Conservation (phyloP, 2,888 invertebrate species). For the Xanthostigma xanthostigma region DNA sequence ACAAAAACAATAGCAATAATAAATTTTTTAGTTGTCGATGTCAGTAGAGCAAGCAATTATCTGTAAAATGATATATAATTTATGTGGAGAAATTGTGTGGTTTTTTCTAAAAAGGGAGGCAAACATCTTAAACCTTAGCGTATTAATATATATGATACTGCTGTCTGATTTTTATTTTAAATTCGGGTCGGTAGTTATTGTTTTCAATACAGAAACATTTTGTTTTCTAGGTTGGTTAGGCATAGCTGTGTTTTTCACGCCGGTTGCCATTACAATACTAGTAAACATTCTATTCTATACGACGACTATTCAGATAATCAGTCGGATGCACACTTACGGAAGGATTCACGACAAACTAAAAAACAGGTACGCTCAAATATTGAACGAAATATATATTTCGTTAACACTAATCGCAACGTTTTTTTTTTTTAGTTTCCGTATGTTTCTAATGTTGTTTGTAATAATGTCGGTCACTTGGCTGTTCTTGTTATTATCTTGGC, state of each 20-base stretch:
- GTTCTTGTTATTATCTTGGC: slow-evolving; percentile 60
- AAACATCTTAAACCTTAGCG: no score
- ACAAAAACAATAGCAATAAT: no score
- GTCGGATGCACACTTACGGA: slow-evolving; percentile 68
- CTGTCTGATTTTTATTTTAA: no score
- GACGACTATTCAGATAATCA: slow-evolving; percentile 64
- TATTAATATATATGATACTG: no score
- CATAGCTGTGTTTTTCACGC: slow-evolving; percentile 68
- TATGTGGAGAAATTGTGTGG: no score
- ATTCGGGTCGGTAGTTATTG: no score
- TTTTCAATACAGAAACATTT: not conserved
- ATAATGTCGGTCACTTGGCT: slow-evolving; percentile 66
- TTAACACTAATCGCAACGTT: not conserved
- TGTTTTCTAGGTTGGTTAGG: slow-evolving; percentile 55
- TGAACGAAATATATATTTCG: not conserved
- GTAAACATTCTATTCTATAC: slow-evolving; percentile 67
- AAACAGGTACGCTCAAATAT: slow-evolving; percentile 44
- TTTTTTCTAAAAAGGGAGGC: no score
- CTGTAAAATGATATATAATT: no score
- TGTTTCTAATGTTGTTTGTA: slow-evolving; percentile 58
- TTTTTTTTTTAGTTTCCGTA: slow-evolving; percentile 50
- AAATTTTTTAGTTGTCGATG: no score
- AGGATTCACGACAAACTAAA: slow-evolving; percentile 75
- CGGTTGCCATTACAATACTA: slow-evolving; percentile 64
- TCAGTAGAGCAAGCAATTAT: no score